A percentile compares a stretch with the other conserved stretches of the same genome.
phyloP scores from a whole-genome alignment of 2,888 invertebrate genomes.

The Synanthedon andrenaeformis region DNA sequence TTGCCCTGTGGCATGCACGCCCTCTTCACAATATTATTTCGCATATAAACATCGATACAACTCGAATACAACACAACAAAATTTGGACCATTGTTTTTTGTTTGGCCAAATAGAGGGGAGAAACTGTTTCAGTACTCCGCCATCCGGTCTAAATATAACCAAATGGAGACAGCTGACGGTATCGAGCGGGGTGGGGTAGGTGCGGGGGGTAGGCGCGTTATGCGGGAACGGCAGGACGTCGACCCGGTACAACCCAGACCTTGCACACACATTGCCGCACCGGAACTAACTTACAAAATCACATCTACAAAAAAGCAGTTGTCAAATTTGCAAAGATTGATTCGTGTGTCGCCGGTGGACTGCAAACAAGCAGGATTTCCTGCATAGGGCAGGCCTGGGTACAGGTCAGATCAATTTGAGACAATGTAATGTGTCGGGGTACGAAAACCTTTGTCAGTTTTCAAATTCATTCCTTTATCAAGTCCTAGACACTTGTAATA shows the following conservation, averaged over 20 bases:
- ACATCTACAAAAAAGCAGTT: conserved; percentile 15
- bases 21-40: background rate
- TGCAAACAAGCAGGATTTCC: conserved; percentile 14
- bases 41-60: conserved; percentile 18
- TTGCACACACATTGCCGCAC: conserved; percentile 31
- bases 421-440: conserved; percentile 21
- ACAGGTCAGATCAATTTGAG: conserved; percentile 36
- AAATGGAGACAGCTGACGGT: conserved; percentile 44
- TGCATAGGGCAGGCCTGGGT: conserved; percentile 10
- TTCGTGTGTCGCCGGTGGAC: background rate
- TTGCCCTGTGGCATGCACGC: conserved; percentile 2
- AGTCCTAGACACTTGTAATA: too few species aligned
- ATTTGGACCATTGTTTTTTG: conserved; percentile 20
- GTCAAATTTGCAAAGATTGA: background rate
- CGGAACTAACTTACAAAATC: conserved; percentile 40
- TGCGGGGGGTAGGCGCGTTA: conserved; percentile 14
- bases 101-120: conserved; percentile 50
- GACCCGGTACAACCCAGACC: conserved; percentile 57
- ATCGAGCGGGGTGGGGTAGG: conserved; percentile 3
- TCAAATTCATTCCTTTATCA: too few species aligned
- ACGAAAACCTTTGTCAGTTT: background rate
- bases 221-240: conserved; percentile 15
- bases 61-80: conserved; percentile 22
- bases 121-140: conserved; percentile 53
- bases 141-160: conserved; percentile 61